Conservation (phyloP, 2,797 vertebrate species). For the Octomys mimax region DNA sequence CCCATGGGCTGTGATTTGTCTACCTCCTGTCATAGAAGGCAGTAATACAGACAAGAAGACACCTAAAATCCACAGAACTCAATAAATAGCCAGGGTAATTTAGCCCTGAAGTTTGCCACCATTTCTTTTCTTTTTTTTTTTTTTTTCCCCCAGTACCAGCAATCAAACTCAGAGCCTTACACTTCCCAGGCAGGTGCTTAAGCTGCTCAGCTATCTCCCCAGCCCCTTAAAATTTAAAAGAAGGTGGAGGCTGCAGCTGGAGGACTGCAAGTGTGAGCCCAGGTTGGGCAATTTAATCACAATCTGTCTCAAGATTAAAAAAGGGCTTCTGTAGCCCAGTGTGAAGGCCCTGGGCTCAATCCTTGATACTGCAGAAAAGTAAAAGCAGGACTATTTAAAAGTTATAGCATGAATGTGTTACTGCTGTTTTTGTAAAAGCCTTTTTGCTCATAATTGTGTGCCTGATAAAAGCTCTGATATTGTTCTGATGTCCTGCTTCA, state of each 20-base stretch:
- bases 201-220: too few relatives aligned
- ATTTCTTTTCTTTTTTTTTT: neutral
- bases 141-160: too few relatives aligned
- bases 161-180: too few relatives aligned
- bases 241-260: neutral
- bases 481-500: neutral
- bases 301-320: neutral
- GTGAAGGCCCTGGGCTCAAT: neutral
- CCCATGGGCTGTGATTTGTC: too few relatives aligned
- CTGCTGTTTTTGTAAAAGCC: neutral
- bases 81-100: neutral
- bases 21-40: neutral
- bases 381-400: neutral
- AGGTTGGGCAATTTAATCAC: neutral
- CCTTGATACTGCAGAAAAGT: neutral
- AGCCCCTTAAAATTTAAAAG: neutral
- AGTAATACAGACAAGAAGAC: neutral
- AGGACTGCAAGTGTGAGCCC: neutral
- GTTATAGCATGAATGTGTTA: neutral
- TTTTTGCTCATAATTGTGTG: constrained; percentile 4
- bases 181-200: too few relatives aligned
- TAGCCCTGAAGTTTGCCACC: neutral
- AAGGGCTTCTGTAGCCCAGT: neutral
- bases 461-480: constrained; percentile 33
- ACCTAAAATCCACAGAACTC: neutral